phyloP scores from a whole-genome alignment of 2,888 invertebrate species.

The Netelia fuscicornis region DNA sequence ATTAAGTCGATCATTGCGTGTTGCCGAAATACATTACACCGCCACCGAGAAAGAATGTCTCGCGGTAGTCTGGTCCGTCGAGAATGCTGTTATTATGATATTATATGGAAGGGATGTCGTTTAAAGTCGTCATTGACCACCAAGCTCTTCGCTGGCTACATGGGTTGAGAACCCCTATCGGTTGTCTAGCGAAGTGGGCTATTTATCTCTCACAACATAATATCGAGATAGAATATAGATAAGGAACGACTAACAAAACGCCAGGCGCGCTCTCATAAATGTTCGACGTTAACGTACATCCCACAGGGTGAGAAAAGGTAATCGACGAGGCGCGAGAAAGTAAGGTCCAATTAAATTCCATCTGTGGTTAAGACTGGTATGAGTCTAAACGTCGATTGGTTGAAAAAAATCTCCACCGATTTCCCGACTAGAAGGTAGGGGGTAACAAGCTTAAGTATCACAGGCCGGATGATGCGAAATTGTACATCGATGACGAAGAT shows the following conservation, averaged over 20 bases:
- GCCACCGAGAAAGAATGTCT: conserved; percentile 35
- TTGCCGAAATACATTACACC: background rate
- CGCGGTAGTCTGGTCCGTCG: conserved; percentile 51
- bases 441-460: conserved; percentile 32
- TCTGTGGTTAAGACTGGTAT: background rate
- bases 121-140: conserved; percentile 51
- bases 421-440: conserved; percentile 49
- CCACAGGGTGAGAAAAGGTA: background rate
- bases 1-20: background rate
- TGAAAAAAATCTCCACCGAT: background rate
- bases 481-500: conserved; percentile 25
- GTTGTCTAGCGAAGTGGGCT: background rate
- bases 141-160: conserved; percentile 43
- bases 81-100: conserved; percentile 23
- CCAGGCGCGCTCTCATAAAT: background rate
- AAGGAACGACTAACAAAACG: background rate
- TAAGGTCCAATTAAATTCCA: background rate
- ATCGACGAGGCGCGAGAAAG: background rate
- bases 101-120: conserved; percentile 42
- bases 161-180: conserved; percentile 7
- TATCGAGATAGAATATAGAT: background rate
- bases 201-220: background rate
- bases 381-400: background rate
- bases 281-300: background rate
- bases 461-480: conserved; percentile 23